Percentiles rank a stretch among this genome's conserved stretches.
Conservation (phyloP, 2,888 invertebrate genomes). For the Koerneria pararmatus region DNA sequence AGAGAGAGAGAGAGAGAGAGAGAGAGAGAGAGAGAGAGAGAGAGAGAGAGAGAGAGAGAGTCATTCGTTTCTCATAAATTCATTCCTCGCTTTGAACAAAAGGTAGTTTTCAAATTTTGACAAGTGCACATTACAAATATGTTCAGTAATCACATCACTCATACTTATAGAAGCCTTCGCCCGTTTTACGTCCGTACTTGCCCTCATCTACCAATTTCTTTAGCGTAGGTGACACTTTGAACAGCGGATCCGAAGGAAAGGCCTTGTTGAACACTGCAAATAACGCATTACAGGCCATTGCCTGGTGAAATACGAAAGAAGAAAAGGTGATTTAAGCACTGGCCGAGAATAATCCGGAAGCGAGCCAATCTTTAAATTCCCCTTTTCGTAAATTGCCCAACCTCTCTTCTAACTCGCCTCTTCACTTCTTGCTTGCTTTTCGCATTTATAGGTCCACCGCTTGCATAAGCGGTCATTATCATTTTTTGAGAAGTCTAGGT, state of each 20-base stretch:
- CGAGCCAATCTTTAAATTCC: too few species aligned
- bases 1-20: too few species aligned
- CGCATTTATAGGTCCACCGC: too few species aligned
- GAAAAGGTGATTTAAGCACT: too few species aligned
- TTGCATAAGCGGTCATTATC: too few species aligned
- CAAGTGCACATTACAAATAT: constrained; percentile 5
- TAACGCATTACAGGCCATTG: too few species aligned
- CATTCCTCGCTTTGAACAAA: neutral
- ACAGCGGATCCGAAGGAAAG: constrained; percentile 71
- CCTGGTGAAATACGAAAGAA: too few species aligned
- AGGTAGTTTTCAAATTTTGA: neutral
- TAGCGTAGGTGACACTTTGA: constrained; percentile 63
- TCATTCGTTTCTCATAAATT: neutral
- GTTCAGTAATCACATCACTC: neutral
- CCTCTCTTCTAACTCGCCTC: too few species aligned
- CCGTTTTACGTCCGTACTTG: constrained; percentile 76
- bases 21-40: constrained; percentile 13
- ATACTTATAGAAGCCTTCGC: constrained; percentile 81
- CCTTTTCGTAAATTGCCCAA: too few species aligned
- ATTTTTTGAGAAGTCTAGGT: too few species aligned
- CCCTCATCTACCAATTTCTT: constrained; percentile 66
- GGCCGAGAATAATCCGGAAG: too few species aligned
- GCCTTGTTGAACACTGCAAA: constrained; percentile 73
- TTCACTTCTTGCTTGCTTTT: too few species aligned
- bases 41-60: constrained; percentile 5